Conservation (phyloP, 2,797 vertebrate species). For the Sebastes kiyomatsui region DNA sequence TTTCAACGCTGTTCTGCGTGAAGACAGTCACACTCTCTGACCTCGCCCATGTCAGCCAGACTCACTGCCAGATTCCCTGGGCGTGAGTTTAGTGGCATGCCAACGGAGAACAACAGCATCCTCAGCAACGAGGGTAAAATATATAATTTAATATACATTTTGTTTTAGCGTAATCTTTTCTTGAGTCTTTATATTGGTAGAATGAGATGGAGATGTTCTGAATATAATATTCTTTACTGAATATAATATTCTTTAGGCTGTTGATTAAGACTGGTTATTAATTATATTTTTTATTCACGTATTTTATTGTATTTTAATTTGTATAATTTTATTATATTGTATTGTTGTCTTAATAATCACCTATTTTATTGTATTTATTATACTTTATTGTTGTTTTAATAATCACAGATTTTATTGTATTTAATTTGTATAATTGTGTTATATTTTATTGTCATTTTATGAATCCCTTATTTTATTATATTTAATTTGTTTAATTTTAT, state of each 20-base stretch:
- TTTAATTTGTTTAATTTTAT: no score
- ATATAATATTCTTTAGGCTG: background rate
- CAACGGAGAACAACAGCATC: constrained; percentile 14
- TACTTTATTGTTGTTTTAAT: no score
- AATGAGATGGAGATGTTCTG: background rate
- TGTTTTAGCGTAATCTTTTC: background rate
- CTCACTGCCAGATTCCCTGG: constrained; percentile 43
- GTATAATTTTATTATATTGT: no score
- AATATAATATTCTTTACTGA: background rate
- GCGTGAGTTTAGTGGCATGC: constrained; percentile 32
- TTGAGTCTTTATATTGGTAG: background rate
- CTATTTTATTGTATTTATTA: no score
- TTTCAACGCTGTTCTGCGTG: constrained; percentile 30
- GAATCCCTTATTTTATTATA: no score
- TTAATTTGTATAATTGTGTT: no score
- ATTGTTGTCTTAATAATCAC: no score
- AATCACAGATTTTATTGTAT: no score
- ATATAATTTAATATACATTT: background rate
- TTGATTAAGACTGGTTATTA: no score
- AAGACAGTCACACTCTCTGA: constrained; percentile 51
- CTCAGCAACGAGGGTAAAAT: background rate
- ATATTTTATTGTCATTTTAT: no score
- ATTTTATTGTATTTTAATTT: no score
- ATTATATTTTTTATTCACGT: no score
- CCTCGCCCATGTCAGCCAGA: constrained; percentile 38